These are phyloP conservation scores for Leptosomus discolor DNA, from an alignment of 2,113 vertebrate genomes.

Conservation along the genomic window DNA sequence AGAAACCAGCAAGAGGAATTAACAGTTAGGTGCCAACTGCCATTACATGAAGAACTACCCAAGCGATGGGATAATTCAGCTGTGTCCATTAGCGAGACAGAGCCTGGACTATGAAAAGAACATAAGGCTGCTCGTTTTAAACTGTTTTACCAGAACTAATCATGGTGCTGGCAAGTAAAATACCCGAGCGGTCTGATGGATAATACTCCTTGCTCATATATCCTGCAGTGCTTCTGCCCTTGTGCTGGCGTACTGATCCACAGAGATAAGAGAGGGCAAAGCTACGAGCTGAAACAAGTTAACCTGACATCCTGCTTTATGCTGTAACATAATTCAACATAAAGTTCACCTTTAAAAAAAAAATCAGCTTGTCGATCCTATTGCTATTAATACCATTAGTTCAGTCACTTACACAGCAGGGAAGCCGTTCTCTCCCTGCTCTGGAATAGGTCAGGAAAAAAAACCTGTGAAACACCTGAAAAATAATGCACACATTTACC, in stretches of 20 bases:
- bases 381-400: not conserved
- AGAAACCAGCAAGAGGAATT: not conserved
- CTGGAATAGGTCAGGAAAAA: not conserved
- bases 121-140: not conserved
- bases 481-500: not conserved
- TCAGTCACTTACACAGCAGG: not conserved
- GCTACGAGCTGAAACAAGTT: not conserved
- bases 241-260: not conserved
- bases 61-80: not conserved
- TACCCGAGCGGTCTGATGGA: not conserved
- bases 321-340: not conserved
- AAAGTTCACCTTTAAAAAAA: not conserved
- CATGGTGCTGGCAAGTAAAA: not conserved
- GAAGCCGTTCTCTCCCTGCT: not conserved
- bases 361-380: not conserved
- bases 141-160: not conserved
- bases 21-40: accelerated
- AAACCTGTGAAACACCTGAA: not conserved
- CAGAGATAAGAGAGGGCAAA: not conserved
- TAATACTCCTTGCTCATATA: not conserved
- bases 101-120: not conserved
- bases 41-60: not conserved
- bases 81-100: accelerated
- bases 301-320: not conserved
- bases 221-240: not conserved